A percentile compares a stretch with the other conserved stretches of the same genome.
These are phyloP conservation scores for Characodon lateralis DNA, from an alignment of 2,797 vertebrate genomes.

Conservation along the genomic window DNA sequence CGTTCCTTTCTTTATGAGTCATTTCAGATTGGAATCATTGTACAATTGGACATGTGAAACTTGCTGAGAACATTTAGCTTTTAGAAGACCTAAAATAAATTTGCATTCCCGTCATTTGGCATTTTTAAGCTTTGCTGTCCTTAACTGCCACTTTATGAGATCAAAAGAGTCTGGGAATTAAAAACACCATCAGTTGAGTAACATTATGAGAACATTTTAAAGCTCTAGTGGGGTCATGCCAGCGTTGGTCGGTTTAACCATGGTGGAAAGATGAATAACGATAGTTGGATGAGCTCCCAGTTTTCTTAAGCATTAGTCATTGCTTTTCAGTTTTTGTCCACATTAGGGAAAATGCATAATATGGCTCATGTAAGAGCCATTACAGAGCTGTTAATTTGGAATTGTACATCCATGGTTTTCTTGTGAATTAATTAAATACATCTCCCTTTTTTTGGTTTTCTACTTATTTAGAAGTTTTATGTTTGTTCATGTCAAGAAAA, in stretches of 20 bases:
- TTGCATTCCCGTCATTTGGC: background rate
- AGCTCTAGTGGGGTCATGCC: constrained; percentile 54
- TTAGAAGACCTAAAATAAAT: background rate
- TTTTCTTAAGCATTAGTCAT: constrained; percentile 55
- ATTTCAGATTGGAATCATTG: too few relatives aligned
- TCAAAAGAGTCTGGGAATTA: constrained; percentile 50
- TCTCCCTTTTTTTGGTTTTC: constrained; percentile 90
- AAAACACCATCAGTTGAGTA: constrained; percentile 42
- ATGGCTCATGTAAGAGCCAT: constrained; percentile 36
- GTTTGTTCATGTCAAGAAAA: constrained; percentile 66
- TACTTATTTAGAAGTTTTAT: constrained; percentile 86
- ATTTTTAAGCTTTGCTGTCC: constrained; percentile 13
- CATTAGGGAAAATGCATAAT: constrained; percentile 62
- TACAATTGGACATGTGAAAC: background rate
- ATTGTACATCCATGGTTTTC: background rate
- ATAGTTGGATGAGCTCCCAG: constrained; percentile 63
- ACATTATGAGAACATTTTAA: constrained; percentile 40
- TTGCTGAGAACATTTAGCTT: background rate
- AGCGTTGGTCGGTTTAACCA: constrained; percentile 46
- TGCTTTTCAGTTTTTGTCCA: constrained; percentile 59
- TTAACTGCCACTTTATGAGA: constrained; percentile 21
- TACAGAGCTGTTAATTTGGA: constrained; percentile 4
- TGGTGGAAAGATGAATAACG: constrained; percentile 53
- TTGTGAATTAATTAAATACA: constrained; percentile 81
- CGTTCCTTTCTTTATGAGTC: too few relatives aligned